Conservation (phyloP, 2,113 vertebrate species). For the Gracilinanus agilis region DNA sequence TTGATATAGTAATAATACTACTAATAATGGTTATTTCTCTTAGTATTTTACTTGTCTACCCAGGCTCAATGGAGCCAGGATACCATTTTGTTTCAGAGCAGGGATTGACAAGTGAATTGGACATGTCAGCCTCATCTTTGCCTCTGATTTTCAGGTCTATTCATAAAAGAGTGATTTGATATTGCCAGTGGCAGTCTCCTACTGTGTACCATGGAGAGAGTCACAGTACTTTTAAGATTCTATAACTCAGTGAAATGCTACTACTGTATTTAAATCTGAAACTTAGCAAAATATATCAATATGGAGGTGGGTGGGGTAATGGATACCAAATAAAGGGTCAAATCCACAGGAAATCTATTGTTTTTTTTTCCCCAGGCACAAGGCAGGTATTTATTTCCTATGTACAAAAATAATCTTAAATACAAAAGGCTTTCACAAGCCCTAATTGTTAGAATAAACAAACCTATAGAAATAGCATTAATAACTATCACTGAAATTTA, state of each 20-base stretch:
- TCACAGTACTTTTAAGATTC: neutral
- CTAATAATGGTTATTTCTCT: accelerated
- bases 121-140: too few relatives aligned
- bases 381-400: too few relatives aligned
- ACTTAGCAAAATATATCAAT: neutral
- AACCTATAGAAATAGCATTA: too few relatives aligned
- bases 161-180: neutral
- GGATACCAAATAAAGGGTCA: neutral
- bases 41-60: neutral
- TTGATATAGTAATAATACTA: neutral
- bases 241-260: neutral
- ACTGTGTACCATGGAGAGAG: neutral
- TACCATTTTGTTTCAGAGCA: neutral
- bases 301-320: neutral
- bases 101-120: accelerated
- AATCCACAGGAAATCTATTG: neutral
- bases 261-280: neutral
- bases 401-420: too few relatives aligned
- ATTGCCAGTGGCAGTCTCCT: neutral
- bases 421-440: too few relatives aligned
- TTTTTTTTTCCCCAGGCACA: too few relatives aligned
- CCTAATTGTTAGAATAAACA: too few relatives aligned
- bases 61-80: accelerated
- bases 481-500: too few relatives aligned
- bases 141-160: neutral